A percentile compares a stretch with the other conserved stretches of the same genome.
Conservation (phyloP, 2,797 vertebrate genomes). For the Crenichthys baileyi region DNA sequence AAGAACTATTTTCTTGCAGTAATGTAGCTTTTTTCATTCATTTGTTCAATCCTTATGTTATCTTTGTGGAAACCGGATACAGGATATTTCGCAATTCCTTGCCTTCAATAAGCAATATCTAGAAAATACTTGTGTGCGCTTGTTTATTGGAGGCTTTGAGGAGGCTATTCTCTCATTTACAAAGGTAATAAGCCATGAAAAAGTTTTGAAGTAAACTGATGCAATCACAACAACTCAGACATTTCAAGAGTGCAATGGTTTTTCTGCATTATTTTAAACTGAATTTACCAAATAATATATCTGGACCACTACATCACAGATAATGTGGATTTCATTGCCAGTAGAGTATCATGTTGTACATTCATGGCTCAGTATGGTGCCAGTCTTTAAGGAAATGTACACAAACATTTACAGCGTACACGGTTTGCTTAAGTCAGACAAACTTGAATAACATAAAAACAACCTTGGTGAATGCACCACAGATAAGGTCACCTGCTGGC, state of each 20-base stretch:
- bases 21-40: background rate
- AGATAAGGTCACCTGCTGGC: conserved; percentile 33
- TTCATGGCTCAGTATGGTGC: conserved; percentile 69
- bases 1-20: conserved; percentile 11
- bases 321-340: conserved; percentile 43
- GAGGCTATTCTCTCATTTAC: conserved; percentile 18
- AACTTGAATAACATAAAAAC: conserved; percentile 35
- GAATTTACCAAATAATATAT: conserved; percentile 43
- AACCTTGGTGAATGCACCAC: conserved; percentile 47
- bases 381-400: conserved; percentile 64
- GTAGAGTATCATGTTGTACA: conserved; percentile 62
- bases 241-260: conserved; percentile 28
- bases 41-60: background rate
- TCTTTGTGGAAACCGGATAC: conserved; percentile 6
- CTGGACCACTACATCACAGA: conserved; percentile 63
- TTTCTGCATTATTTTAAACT: conserved; percentile 33
- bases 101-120: background rate
- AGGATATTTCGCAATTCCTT: conserved; percentile 8
- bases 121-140: conserved; percentile 30
- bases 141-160: conserved; percentile 20
- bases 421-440: conserved; percentile 39
- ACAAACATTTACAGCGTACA: conserved; percentile 68
- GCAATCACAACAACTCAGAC: conserved; percentile 48
- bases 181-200: conserved; percentile 11
- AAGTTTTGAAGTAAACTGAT: conserved; percentile 24